These are phyloP conservation scores for Parotocinclus haroldoi DNA, from an alignment of 2,797 vertebrate genomes.

Conservation along the genomic window DNA sequence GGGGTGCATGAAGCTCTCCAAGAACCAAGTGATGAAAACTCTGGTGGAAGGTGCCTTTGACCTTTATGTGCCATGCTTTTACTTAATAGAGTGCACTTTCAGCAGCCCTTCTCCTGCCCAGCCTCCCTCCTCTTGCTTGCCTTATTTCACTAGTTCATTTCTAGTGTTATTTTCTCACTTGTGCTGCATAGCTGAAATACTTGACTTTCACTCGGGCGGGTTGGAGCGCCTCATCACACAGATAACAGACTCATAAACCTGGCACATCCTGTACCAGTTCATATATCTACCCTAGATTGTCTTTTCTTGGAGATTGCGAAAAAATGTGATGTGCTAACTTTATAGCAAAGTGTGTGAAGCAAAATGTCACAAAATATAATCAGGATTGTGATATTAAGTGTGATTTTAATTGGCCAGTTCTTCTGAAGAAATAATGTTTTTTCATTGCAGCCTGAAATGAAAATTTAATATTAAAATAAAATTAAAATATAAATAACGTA, in stretches of 20 bases:
- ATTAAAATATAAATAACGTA: too few relatives aligned
- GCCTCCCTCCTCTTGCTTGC: constrained; percentile 32
- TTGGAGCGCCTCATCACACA: constrained; percentile 26
- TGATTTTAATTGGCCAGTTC: too few relatives aligned
- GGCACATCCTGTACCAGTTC: constrained; percentile 23
- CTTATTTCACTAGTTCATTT: constrained; percentile 42
- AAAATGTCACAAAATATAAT: too few relatives aligned
- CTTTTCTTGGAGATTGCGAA: too few relatives aligned
- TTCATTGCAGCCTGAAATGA: too few relatives aligned
- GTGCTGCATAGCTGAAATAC: constrained; percentile 41
- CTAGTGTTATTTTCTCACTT: constrained; percentile 38
- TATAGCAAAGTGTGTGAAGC: too few relatives aligned
- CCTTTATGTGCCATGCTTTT: constrained; percentile 37
- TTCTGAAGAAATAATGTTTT: too few relatives aligned
- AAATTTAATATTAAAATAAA: too few relatives aligned
- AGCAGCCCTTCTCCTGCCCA: constrained; percentile 23
- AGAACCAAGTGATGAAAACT: constrained; percentile 37
- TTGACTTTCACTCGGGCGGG: constrained; percentile 31
- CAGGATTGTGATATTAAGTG: too few relatives aligned
- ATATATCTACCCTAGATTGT: background rate
- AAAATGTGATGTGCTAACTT: too few relatives aligned
- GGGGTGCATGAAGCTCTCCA: too few relatives aligned
- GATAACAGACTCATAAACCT: constrained; percentile 34
- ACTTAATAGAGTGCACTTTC: constrained; percentile 47
- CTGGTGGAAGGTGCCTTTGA: constrained; percentile 40